Percentiles rank a stretch among this genome's conserved stretches.
These are phyloP conservation scores for Stenichneumon culpator DNA, from an alignment of 2,888 invertebrate genomes.

Conservation along the genomic window DNA sequence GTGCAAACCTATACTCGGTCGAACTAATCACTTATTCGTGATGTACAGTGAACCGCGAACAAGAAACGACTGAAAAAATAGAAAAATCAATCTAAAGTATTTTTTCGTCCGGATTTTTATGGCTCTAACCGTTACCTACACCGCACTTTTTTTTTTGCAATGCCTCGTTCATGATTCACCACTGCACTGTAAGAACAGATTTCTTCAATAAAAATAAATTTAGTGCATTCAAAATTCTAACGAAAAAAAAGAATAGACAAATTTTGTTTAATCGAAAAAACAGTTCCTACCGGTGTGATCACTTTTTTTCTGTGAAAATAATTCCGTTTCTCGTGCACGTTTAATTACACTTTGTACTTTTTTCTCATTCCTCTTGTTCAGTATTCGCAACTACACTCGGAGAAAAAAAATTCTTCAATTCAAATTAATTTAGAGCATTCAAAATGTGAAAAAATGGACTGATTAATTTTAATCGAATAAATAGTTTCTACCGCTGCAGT, in stretches of 20 bases:
- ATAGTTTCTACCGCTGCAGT: neutral
- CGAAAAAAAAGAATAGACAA: neutral
- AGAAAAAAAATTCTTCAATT: neutral
- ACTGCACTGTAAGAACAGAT: neutral
- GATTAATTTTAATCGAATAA: neutral
- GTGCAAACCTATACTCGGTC: neutral
- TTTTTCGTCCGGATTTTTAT: neutral
- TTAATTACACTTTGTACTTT: neutral
- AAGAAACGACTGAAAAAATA: neutral
- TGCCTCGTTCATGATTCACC: neutral
- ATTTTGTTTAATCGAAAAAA: no score
- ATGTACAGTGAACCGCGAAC: conserved; percentile 17
- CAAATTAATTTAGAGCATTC: neutral
- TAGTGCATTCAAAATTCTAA: no score
- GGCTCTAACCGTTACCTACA: neutral
- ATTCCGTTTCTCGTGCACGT: neutral
- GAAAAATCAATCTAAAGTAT: neutral
- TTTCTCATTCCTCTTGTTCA: neutral
- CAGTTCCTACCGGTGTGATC: neutral
- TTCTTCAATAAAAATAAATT: no score
- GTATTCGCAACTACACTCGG: neutral
- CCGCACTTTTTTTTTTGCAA: neutral
- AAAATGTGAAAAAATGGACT: neutral
- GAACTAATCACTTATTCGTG: neutral
- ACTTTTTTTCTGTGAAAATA: neutral